Conservation (phyloP, 2,113 vertebrate genomes). For the Orientallactaga bullata region DNA sequence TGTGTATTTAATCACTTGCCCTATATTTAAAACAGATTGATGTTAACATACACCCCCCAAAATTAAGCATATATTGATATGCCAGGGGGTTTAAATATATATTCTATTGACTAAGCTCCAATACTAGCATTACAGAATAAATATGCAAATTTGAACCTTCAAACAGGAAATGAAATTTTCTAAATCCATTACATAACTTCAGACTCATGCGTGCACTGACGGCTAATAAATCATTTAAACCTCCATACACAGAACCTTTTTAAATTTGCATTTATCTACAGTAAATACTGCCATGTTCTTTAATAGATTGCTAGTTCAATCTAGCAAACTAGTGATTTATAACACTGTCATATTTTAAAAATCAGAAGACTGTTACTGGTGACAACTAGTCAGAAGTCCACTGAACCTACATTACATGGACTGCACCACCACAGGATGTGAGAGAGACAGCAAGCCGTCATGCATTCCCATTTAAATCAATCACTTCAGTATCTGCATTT, state of each 20-base stretch:
- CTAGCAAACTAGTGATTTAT: slow-evolving; percentile 91
- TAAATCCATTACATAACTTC: slow-evolving; percentile 86
- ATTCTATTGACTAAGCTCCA: slow-evolving; percentile 57
- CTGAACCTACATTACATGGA: slow-evolving; percentile 78
- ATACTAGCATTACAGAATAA: slow-evolving; percentile 77
- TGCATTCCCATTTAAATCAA: slow-evolving; percentile 26
- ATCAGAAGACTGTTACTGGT: slow-evolving; percentile 91
- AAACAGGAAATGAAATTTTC: slow-evolving; percentile 88
- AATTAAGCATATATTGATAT: slow-evolving; percentile 66
- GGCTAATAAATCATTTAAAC: slow-evolving; percentile 89
- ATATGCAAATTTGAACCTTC: slow-evolving; percentile 85
- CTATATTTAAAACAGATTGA: slow-evolving; percentile 28
- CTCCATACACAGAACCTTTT: slow-evolving; percentile 87
- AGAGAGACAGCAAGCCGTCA: slow-evolving; percentile 76
- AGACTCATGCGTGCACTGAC: slow-evolving; percentile 85
- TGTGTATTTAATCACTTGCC: slow-evolving; percentile 46
- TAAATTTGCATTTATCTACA: slow-evolving; percentile 88
- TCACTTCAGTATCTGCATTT: slow-evolving; percentile 48
- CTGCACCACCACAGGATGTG: slow-evolving; percentile 73
- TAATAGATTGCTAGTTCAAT: slow-evolving; percentile 89
- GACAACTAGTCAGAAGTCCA: slow-evolving; percentile 84
- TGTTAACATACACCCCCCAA: slow-evolving; percentile 17
- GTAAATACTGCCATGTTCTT: slow-evolving; percentile 89
- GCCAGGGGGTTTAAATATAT: slow-evolving; percentile 50
- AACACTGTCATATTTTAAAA: slow-evolving; percentile 86